Conservation (phyloP, 2,888 invertebrate genomes). For the Drosophila sordidapex region DNA sequence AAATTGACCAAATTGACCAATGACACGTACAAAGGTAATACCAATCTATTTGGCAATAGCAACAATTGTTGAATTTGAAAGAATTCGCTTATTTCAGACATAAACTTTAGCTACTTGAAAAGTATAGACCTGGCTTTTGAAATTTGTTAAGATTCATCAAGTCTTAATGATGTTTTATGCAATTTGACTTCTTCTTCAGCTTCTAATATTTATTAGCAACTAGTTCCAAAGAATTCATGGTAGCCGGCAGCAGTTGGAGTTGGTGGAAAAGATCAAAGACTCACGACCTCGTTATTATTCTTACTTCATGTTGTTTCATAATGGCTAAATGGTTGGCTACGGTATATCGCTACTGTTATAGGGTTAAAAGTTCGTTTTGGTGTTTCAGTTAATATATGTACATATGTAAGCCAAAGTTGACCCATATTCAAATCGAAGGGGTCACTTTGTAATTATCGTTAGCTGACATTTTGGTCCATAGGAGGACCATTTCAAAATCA, state of each 20-base stretch:
- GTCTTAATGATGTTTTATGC: neutral
- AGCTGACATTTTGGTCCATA: slow-evolving; percentile 21
- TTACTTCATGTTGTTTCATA: slow-evolving; percentile 39
- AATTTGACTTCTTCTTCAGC: slow-evolving; percentile 1
- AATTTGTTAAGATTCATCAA: neutral
- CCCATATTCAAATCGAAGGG: slow-evolving; percentile 37
- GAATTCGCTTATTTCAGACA: neutral
- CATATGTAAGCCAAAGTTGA: slow-evolving; percentile 21
- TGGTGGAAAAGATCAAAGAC: slow-evolving; percentile 27
- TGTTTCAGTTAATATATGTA: slow-evolving; percentile 2
- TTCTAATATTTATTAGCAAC: neutral
- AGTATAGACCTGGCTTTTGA: neutral
- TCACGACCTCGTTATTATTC: slow-evolving; percentile 37
- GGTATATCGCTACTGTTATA: neutral
- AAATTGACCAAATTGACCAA: neutral
- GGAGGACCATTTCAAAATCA: slow-evolving; percentile 37
- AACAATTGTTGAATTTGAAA: neutral
- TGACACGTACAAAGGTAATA: neutral
- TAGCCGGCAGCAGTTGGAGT: slow-evolving; percentile 16
- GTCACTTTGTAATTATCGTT: slow-evolving; percentile 18
- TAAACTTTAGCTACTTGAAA: neutral
- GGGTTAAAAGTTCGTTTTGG: neutral
- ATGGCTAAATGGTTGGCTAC: slow-evolving; percentile 11
- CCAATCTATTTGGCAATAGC: neutral
- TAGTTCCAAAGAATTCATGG: slow-evolving; percentile 19